Percentiles rank a stretch among this genome's conserved stretches.
These are phyloP conservation scores for Erpornis zantholeuca DNA, from an alignment of 2,113 vertebrate genomes.

Conservation along the genomic window DNA sequence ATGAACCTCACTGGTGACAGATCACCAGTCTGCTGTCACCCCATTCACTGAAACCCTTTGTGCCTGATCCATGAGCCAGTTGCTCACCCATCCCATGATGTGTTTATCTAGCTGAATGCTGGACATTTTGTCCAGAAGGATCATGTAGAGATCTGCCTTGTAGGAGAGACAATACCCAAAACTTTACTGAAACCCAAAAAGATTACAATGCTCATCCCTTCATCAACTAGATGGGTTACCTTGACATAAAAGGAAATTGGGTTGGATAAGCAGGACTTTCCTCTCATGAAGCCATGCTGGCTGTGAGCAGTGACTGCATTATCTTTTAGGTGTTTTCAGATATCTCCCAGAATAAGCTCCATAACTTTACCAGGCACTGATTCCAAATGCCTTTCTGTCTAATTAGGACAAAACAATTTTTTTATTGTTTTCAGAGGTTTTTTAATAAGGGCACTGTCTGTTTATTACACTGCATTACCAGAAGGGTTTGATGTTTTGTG, in stretches of 20 bases:
- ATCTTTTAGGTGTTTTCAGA: not conserved
- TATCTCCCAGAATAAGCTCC: not conserved
- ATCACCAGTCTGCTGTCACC: not conserved
- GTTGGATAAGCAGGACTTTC: not conserved
- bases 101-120: not conserved
- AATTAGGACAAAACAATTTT: not conserved
- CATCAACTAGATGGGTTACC: not conserved
- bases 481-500: not conserved
- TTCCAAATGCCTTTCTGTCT: not conserved
- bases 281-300: not conserved
- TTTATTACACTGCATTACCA: not conserved
- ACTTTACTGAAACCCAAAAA: not conserved
- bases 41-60: too few species aligned
- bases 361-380: not conserved
- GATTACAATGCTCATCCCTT: not conserved
- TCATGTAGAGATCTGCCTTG: not conserved
- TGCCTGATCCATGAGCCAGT: rapidly evolving
- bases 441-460: not conserved
- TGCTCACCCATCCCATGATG: not conserved
- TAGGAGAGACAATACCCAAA: not conserved
- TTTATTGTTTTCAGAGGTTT: not conserved
- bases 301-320: not conserved
- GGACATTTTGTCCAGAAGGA: not conserved
- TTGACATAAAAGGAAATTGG: not conserved
- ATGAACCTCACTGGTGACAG: not conserved